Evolutionary conservation across 2,888 invertebrate genomes (phyloP).

Genomic region (Erynnis tages): DNA sequence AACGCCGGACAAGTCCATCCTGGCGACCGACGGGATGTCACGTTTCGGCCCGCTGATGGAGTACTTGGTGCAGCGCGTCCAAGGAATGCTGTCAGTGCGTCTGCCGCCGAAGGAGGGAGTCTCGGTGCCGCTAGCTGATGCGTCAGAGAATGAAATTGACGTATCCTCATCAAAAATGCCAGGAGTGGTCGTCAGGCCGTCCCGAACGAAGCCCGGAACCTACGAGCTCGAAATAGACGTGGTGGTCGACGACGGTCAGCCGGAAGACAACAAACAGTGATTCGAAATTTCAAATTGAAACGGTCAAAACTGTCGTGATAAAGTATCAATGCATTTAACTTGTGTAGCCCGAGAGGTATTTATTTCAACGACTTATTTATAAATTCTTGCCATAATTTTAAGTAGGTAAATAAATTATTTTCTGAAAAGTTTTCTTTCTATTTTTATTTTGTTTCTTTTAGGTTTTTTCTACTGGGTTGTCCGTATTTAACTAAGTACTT

Average conservation of each 20-base stretch:
- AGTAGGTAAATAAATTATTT: constrained; percentile 50
- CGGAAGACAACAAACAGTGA: constrained; percentile 47
- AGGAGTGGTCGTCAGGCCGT: constrained; percentile 62
- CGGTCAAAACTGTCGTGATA: constrained; percentile 29
- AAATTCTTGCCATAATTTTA: constrained; percentile 68
- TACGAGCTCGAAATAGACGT: constrained; percentile 71
- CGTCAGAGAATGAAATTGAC: constrained; percentile 74
- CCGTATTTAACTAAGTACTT: no score
- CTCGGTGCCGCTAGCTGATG: constrained; percentile 48
- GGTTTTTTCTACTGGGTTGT: no score
- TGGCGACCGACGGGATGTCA: constrained; percentile 67
- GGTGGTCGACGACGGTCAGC: constrained; percentile 67
- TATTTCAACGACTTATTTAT: constrained; percentile 48
- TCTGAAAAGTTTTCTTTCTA: constrained; percentile 26
- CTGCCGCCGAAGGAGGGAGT: constrained; percentile 70
- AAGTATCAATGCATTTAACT: constrained; percentile 42
- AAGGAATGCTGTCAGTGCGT: constrained; percentile 86
- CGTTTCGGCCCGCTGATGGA: constrained; percentile 86
- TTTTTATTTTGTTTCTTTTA: not conserved
- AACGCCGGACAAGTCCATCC: constrained; percentile 51
- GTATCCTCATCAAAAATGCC: constrained; percentile 68
- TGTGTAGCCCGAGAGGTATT: constrained; percentile 33
- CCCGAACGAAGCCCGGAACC: constrained; percentile 64
- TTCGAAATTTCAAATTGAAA: not conserved
- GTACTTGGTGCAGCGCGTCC: constrained; percentile 85